Evolutionary conservation across 2,113 vertebrate genomes (phyloP).

Genomic region (Xerus inauris): DNA sequence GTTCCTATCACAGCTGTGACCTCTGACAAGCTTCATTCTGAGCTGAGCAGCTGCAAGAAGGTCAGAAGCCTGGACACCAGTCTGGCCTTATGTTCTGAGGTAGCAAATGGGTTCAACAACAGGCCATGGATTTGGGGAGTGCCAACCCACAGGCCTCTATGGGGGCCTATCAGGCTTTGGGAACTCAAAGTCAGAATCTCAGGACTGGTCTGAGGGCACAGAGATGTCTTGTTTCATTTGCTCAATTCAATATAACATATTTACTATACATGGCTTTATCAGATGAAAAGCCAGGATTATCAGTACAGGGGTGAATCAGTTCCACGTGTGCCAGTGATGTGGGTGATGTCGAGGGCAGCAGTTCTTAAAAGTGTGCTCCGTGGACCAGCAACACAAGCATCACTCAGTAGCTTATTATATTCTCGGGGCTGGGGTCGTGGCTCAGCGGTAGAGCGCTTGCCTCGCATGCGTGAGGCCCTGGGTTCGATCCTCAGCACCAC

Average conservation of each 20-base stretch:
- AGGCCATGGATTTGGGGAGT: neutral
- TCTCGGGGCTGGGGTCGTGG: too few relatives aligned
- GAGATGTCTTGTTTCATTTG: neutral
- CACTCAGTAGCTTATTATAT: neutral
- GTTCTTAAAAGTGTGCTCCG: neutral
- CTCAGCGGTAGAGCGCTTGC: too few relatives aligned
- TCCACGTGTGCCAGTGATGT: neutral
- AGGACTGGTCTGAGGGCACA: neutral
- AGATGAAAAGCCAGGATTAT: neutral
- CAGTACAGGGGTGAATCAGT: neutral
- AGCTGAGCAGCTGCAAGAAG: neutral
- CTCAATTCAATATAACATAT: neutral
- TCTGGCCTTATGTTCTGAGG: constrained; percentile 2
- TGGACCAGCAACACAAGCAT: neutral
- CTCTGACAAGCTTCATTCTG: neutral
- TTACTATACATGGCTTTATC: neutral
- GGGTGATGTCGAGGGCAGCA: neutral
- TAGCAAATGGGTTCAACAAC: neutral
- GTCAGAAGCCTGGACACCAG: neutral
- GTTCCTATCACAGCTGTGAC: neutral
- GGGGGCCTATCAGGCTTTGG: neutral
- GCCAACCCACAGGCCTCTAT: constrained; percentile 4
- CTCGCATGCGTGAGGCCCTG: too few relatives aligned
- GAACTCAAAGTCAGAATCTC: constrained; percentile 22
- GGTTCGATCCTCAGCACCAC: too few relatives aligned